Conservation (phyloP, 1,140 invertebrate genomes). For the Phocides pigmalion region DNA sequence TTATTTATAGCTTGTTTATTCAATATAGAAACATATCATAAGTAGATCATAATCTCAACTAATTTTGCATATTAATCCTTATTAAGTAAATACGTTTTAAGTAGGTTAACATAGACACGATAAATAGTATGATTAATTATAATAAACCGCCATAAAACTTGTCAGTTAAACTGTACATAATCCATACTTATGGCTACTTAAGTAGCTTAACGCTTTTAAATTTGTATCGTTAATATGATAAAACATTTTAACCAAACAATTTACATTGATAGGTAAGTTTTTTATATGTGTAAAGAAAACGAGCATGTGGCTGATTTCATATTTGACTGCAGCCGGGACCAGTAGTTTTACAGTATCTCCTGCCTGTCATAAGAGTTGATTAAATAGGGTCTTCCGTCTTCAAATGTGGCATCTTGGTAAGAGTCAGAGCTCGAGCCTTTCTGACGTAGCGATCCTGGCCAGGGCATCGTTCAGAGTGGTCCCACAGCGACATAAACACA, state of each 20-base stretch:
- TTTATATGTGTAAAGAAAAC: too few relatives aligned
- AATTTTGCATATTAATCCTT: background rate
- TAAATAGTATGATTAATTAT: slow-evolving; percentile 9
- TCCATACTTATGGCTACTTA: slow-evolving; percentile 8
- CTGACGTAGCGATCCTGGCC: too few relatives aligned
- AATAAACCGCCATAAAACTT: slow-evolving; percentile 7
- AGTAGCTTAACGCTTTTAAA: slow-evolving; percentile 10
- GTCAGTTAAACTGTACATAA: slow-evolving; percentile 11
- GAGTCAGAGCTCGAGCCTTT: too few relatives aligned
- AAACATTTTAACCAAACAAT: background rate
- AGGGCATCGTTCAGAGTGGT: too few relatives aligned
- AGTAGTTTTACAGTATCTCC: too few relatives aligned
- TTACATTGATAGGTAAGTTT: background rate
- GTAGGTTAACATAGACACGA: slow-evolving; percentile 2
- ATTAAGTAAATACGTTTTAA: slow-evolving; percentile 4
- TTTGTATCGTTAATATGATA: slow-evolving; percentile 10
- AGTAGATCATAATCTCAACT: background rate
- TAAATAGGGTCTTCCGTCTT: too few relatives aligned
- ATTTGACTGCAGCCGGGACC: too few relatives aligned
- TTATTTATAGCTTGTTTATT: background rate
- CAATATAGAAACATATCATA: background rate
- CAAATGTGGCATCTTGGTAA: too few relatives aligned
- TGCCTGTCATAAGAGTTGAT: too few relatives aligned
- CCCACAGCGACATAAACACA: too few relatives aligned
- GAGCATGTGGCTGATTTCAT: too few relatives aligned